Percentiles rank a stretch among this genome's conserved stretches.
Evolutionary conservation across 2,797 vertebrate species (phyloP).

Genomic region (Naso thynnoides): DNA sequence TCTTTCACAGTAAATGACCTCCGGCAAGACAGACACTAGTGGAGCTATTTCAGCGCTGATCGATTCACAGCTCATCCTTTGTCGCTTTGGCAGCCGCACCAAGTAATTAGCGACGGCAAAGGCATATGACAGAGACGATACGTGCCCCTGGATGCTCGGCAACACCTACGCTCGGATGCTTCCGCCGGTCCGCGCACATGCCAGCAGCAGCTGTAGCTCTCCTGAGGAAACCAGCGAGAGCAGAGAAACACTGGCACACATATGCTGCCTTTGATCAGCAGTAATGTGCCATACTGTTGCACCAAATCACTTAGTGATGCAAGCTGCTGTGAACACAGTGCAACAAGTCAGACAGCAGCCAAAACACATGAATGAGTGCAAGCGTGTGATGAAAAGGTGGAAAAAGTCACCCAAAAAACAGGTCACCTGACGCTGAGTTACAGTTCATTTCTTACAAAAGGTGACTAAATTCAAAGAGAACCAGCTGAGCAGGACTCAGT

Average conservation of each 20-base stretch:
- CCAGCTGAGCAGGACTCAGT: constrained; percentile 1
- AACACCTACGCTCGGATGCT: constrained; percentile 44
- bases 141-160: constrained; percentile 28
- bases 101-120: constrained; percentile 46
- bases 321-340: constrained; percentile 4
- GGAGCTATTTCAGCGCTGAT: constrained; percentile 16
- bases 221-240: constrained; percentile 23
- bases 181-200: constrained; percentile 35
- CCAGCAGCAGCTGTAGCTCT: constrained; percentile 27
- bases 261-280: constrained; percentile 25
- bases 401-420: neutral
- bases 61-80: constrained; percentile 19
- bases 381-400: neutral
- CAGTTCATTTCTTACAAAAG: neutral
- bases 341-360: constrained; percentile 29
- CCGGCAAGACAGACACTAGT: neutral
- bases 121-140: constrained; percentile 55
- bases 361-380: neutral
- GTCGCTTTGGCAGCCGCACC: constrained; percentile 36
- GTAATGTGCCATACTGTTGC: neutral
- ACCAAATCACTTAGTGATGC: constrained; percentile 5
- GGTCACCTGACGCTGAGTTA: neutral
- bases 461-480: neutral
- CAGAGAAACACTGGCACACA: constrained; percentile 21
- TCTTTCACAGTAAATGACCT: constrained; percentile 28